phyloP scores from a whole-genome alignment of 2,888 invertebrate species.

The Cerastis rubricosa region DNA sequence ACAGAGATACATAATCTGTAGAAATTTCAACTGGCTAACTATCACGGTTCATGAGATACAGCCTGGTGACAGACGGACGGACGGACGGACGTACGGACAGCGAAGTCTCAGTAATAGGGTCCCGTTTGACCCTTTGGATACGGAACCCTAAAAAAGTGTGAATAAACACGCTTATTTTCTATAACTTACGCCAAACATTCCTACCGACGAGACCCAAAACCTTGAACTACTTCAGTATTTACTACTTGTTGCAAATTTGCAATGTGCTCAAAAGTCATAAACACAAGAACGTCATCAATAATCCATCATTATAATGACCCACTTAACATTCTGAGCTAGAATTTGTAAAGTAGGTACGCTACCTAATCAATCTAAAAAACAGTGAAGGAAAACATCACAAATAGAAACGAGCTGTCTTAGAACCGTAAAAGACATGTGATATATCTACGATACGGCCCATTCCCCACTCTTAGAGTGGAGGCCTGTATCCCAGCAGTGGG shows the following conservation, averaged over 20 bases:
- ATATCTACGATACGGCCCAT: neutral
- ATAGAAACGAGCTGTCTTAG: neutral
- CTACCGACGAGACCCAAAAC: constrained; percentile 2
- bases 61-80: too few species aligned
- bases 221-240: constrained; percentile 22
- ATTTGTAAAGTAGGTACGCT: neutral
- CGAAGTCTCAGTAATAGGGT: too few species aligned
- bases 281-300: neutral
- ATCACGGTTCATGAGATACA: too few species aligned
- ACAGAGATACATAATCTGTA: too few species aligned
- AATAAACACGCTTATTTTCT: neutral
- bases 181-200: constrained; percentile 1
- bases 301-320: neutral
- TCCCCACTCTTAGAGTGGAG: neutral
- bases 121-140: too few species aligned
- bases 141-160: too few species aligned
- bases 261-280: neutral
- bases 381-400: neutral
- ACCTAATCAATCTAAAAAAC: neutral
- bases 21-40: too few species aligned
- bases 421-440: neutral
- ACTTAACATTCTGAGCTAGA: neutral
- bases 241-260: neutral
- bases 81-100: too few species aligned
- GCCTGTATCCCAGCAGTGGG: neutral